A percentile compares a stretch with the other conserved stretches of the same genome.
phyloP scores from a whole-genome alignment of 2,113 vertebrate species.

The Narcine bancroftii region DNA sequence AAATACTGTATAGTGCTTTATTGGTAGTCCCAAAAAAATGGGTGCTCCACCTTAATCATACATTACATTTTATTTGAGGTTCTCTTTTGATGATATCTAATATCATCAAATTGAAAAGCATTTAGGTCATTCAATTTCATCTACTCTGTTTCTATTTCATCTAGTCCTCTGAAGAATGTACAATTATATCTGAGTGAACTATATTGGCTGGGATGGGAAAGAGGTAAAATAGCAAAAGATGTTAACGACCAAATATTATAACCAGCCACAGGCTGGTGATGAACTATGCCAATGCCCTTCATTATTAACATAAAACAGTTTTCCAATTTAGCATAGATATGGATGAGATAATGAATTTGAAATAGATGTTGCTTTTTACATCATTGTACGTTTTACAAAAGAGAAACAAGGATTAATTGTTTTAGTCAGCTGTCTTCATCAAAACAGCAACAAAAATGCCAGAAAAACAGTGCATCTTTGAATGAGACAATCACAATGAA shows the following conservation, averaged over 20 bases:
- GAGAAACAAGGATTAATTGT: slow-evolving; percentile 7
- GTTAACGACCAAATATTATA: not conserved
- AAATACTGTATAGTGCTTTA: not conserved
- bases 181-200: not conserved
- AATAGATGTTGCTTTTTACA: not conserved
- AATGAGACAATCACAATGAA: not conserved
- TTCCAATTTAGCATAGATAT: not conserved
- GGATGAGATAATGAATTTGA: not conserved
- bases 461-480: not conserved
- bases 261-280: not conserved
- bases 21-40: not conserved
- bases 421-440: slow-evolving; percentile 3
- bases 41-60: not conserved
- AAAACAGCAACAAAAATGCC: not conserved
- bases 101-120: too few species aligned
- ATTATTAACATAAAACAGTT: not conserved
- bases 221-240: not conserved
- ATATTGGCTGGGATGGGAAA: not conserved
- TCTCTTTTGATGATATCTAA: not conserved
- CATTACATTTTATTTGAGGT: not conserved
- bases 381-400: not conserved
- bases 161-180: not conserved
- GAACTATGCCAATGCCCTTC: not conserved
- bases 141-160: too few species aligned
- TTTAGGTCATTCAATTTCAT: not conserved